Evolutionary conservation across 2,888 invertebrate species (phyloP).

Genomic region (Athetis lepigone): DNA sequence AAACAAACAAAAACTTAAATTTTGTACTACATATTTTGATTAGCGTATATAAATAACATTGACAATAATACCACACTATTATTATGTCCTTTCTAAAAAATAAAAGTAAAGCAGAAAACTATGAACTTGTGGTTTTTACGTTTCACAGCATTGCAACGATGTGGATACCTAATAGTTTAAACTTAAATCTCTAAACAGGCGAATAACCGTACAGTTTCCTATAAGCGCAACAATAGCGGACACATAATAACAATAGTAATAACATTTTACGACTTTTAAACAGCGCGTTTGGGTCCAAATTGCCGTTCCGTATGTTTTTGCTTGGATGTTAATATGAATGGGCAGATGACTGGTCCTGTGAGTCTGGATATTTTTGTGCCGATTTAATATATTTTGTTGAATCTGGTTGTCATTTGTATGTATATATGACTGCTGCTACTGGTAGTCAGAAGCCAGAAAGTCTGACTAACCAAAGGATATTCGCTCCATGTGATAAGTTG

Average conservation of each 20-base stretch:
- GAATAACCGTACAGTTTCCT: slow-evolving; percentile 1
- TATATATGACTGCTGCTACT: no score
- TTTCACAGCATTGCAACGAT: no score
- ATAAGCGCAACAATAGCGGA: slow-evolving; percentile 25
- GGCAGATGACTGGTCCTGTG: slow-evolving; percentile 2
- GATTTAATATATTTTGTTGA: slow-evolving; percentile 5
- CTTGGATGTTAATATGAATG: slow-evolving; percentile 17
- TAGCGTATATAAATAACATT: no score
- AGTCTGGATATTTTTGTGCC: background rate
- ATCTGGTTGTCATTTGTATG: no score
- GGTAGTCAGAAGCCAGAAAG: no score
- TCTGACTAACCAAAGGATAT: no score
- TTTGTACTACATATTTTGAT: no score
- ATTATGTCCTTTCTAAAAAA: no score
- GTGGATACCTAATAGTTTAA: slow-evolving; percentile 11
- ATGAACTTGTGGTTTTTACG: no score
- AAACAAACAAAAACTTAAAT: no score
- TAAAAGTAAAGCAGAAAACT: no score
- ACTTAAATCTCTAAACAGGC: slow-evolving; percentile 19
- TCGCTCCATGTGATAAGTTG: background rate
- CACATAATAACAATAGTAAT: slow-evolving; percentile 33
- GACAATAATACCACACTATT: no score
- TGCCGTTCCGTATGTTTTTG: slow-evolving; percentile 20
- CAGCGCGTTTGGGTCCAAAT: slow-evolving; percentile 12
- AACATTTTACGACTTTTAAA: slow-evolving; percentile 36